phyloP scores from a whole-genome alignment of 92 coral and sea anemone species.

The Ricordea florida region DNA sequence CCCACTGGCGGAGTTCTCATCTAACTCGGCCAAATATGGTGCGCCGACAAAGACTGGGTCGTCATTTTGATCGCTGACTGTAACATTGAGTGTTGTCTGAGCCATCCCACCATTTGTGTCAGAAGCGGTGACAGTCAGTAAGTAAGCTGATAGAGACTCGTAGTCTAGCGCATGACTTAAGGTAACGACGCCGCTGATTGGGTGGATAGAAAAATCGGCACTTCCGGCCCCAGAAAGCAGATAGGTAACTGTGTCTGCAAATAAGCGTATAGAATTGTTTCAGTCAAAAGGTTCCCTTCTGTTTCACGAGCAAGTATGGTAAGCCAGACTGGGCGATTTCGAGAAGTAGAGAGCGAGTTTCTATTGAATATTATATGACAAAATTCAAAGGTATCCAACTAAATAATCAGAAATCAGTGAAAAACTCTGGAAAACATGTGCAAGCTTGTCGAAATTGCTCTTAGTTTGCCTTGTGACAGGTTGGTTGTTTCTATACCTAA shows the following conservation, averaged over 20 bases:
- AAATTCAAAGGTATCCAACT: too few relatives aligned
- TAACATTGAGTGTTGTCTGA: conserved; percentile 27
- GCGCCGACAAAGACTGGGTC: conserved; percentile 45
- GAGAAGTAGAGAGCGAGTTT: too few relatives aligned
- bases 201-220: conserved; percentile 35
- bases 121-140: conserved; percentile 39
- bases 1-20: conserved; percentile 40
- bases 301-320: too few relatives aligned
- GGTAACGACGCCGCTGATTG: conserved; percentile 30
- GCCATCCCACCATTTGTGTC: conserved; percentile 21
- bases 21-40: conserved; percentile 41
- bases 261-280: background rate
- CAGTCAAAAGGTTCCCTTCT: background rate
- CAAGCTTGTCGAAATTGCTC: too few relatives aligned
- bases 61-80: conserved; percentile 50
- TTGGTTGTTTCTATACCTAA: too few relatives aligned
- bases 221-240: conserved; percentile 32
- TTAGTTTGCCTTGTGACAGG: too few relatives aligned
- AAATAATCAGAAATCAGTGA: too few relatives aligned
- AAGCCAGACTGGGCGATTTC: too few relatives aligned
- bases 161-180: conserved; percentile 29
- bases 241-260: conserved; percentile 20
- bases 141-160: conserved; percentile 22
- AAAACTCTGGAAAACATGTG: too few relatives aligned
- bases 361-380: too few relatives aligned